A percentile compares a stretch with the other conserved stretches of the same genome.
These are phyloP conservation scores for Otolemur garnettii DNA, from an alignment of 2,113 vertebrate genomes.

Conservation along the genomic window DNA sequence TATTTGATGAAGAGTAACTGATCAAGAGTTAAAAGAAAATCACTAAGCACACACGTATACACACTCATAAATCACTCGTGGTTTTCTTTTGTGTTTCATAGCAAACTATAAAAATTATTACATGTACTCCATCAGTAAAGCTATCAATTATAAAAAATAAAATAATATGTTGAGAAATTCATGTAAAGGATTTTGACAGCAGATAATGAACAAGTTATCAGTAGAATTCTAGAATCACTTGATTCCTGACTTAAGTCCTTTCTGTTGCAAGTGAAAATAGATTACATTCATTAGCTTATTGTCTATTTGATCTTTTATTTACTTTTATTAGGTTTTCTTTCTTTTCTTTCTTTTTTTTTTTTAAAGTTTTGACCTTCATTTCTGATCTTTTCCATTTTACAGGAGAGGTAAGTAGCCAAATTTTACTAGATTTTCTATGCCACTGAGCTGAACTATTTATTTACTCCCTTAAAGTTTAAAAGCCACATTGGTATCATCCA, in stretches of 20 bases:
- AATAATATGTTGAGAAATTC: slow-evolving; percentile 8
- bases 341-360: too few species aligned
- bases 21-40: slow-evolving; percentile 21
- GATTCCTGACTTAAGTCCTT: not conserved
- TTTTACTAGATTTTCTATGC: not conserved
- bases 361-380: too few species aligned
- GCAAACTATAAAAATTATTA: not conserved
- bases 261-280: not conserved
- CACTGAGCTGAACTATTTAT: not conserved
- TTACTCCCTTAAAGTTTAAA: slow-evolving; percentile 27
- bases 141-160: not conserved
- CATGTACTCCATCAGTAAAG: not conserved
- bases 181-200: not conserved
- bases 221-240: not conserved
- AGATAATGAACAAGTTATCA: not conserved
- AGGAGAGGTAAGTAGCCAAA: too few species aligned
- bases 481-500: not conserved
- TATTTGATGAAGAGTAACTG: not conserved
- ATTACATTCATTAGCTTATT: not conserved
- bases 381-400: too few species aligned
- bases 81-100: slow-evolving; percentile 25
- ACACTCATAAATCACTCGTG: not conserved
- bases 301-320: not conserved
- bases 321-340: not conserved
- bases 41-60: not conserved